Evolutionary conservation across 2,888 invertebrate species (phyloP).

Genomic region (Acanthococcus lagerstroemiae): DNA sequence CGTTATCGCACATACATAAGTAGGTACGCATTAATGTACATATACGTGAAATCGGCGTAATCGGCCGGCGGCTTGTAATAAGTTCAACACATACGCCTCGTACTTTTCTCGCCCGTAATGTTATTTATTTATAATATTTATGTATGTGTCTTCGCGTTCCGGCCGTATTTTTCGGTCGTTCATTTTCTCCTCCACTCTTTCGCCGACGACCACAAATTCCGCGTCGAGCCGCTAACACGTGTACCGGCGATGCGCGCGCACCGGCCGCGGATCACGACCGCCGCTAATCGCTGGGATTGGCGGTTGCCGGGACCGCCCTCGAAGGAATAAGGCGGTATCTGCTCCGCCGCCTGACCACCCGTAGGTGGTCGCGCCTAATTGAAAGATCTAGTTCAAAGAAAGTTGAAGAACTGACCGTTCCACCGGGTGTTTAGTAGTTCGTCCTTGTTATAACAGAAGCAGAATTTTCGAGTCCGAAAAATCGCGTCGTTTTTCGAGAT

Average conservation of each 20-base stretch:
- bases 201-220: background rate
- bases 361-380: constrained; percentile 10
- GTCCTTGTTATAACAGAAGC: no score
- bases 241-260: constrained; percentile 9
- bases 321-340: constrained; percentile 2
- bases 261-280: background rate
- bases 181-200: no score
- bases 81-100: background rate
- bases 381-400: constrained; percentile 29
- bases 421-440: constrained; percentile 1
- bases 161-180: no score
- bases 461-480: no score
- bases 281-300: constrained; percentile 1
- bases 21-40: no score
- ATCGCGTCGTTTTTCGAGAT: no score
- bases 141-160: no score
- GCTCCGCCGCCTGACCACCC: constrained; percentile 10
- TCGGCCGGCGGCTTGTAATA: no score
- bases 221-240: background rate
- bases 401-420: constrained; percentile 23
- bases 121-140: no score
- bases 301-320: background rate
- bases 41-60: no score
- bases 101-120: no score
- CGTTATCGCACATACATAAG: no score